These are phyloP conservation scores for Rotaria macrura DNA, from an alignment of 2,888 invertebrate genomes.

Conservation along the genomic window DNA sequence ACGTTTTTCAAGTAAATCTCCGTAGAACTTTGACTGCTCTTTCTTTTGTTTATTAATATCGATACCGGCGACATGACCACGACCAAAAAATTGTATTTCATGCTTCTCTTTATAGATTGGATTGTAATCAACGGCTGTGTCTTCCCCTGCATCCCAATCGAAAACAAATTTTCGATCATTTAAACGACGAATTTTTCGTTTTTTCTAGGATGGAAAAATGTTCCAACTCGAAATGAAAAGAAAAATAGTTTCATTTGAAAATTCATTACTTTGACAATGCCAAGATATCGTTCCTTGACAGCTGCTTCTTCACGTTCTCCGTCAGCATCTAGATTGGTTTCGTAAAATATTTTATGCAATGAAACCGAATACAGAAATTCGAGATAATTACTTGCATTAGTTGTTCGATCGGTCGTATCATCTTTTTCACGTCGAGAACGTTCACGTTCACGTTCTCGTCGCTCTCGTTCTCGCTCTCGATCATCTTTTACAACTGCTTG, in stretches of 20 bases:
- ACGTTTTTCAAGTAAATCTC: constrained; percentile 80
- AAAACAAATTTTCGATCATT: constrained; percentile 99
- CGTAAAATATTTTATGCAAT: too few relatives aligned
- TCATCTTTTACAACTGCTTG: not conserved
- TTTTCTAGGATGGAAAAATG: constrained; percentile 47
- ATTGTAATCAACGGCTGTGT: constrained; percentile 94
- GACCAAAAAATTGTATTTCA: constrained; percentile 75
- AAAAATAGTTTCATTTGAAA: not conserved
- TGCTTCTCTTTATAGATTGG: constrained; percentile 87
- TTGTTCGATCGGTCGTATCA: constrained; percentile 36
- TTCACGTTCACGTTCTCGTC: constrained; percentile 36
- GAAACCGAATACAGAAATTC: too few relatives aligned
- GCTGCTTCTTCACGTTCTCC: constrained; percentile 85
- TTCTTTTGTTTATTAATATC: constrained; percentile 52
- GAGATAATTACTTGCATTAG: constrained; percentile 35
- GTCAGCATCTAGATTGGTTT: constrained; percentile 56
- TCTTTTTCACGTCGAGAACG: constrained; percentile 38
- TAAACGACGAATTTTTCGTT: constrained; percentile 75
- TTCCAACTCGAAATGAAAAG: not conserved
- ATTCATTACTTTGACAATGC: constrained; percentile 61
- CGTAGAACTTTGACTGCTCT: constrained; percentile 92
- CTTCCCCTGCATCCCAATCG: constrained; percentile 98
- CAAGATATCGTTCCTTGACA: constrained; percentile 85
- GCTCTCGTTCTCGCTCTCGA: constrained; percentile 38
- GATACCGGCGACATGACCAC: constrained; percentile 56